A percentile compares a stretch with the other conserved stretches of the same genome.
phyloP scores from a whole-genome alignment of 2,888 invertebrate genomes.

The Drosophila acutilabella region DNA sequence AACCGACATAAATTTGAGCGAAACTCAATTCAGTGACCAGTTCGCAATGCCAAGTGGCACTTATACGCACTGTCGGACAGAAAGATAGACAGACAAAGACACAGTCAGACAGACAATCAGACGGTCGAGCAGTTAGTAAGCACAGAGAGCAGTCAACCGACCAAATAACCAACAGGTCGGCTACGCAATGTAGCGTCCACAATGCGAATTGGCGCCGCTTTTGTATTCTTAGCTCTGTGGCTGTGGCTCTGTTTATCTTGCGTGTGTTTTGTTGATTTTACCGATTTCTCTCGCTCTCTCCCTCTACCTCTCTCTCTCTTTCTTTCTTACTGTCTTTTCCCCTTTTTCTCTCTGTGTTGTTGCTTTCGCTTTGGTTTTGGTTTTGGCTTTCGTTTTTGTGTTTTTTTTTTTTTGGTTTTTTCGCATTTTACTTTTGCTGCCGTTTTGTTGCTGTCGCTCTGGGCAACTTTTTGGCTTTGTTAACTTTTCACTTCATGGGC shows the following conservation, averaged over 20 bases:
- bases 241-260: conserved; percentile 56
- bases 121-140: neutral
- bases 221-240: conserved; percentile 46
- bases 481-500: conserved; percentile 67
- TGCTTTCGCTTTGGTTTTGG: neutral
- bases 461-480: conserved; percentile 68
- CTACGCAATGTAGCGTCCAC: conserved; percentile 48
- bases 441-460: conserved; percentile 41
- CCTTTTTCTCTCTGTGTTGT: neutral
- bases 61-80: conserved; percentile 39
- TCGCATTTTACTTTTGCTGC: conserved; percentile 5
- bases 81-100: neutral
- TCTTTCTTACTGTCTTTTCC: neutral
- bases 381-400: neutral
- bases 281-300: conserved; percentile 59
- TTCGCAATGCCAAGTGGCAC: conserved; percentile 48
- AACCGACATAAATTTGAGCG: conserved; percentile 58
- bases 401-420: neutral
- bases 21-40: conserved; percentile 29
- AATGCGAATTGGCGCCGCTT: conserved; percentile 42
- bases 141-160: conserved; percentile 2
- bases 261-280: conserved; percentile 75
- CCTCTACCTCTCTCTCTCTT: neutral
- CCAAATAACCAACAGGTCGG: conserved; percentile 57
- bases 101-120: conserved; percentile 7